phyloP scores from a whole-genome alignment of 1,140 invertebrate species.

The Drosophila albomicans region DNA sequence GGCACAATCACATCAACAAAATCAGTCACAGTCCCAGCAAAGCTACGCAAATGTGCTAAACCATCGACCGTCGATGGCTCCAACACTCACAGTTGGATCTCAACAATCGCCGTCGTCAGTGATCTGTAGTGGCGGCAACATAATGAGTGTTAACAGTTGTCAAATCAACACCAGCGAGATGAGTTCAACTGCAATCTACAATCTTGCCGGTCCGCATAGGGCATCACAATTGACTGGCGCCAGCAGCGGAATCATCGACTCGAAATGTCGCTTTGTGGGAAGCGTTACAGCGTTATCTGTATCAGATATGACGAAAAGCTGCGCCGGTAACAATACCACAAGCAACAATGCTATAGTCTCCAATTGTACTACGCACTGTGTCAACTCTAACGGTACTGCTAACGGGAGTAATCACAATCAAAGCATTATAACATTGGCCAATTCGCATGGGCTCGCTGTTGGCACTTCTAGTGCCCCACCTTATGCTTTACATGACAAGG shows the following conservation, averaged over 20 bases:
- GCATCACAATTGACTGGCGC: constrained; percentile 15
- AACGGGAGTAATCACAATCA: constrained; percentile 25
- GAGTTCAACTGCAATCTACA: constrained; percentile 53
- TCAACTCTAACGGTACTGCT: constrained; percentile 6
- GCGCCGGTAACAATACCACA: not conserved
- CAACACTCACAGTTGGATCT: constrained; percentile 21
- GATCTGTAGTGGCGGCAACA: constrained; percentile 55
- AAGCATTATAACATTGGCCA: constrained; percentile 45
- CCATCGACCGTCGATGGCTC: constrained; percentile 28
- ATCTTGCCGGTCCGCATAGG: constrained; percentile 43
- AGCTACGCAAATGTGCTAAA: constrained; percentile 64
- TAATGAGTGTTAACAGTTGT: constrained; percentile 54
- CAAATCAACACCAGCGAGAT: constrained; percentile 45
- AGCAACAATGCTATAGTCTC: not conserved
- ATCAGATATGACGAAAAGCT: constrained; percentile 43
- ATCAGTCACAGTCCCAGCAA: constrained; percentile 42
- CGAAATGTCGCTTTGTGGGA: constrained; percentile 44
- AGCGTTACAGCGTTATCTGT: constrained; percentile 16
- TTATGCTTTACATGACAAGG: constrained; percentile 56
- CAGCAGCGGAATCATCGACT: constrained; percentile 40
- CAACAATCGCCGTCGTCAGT: constrained; percentile 58
- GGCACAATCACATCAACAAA: constrained; percentile 29
- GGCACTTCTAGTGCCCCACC: constrained; percentile 33
- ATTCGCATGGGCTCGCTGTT: constrained; percentile 38
- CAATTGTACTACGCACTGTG: constrained; percentile 12